Percentiles rank a stretch among this genome's conserved stretches.
Evolutionary conservation across 2,113 vertebrate species (phyloP).

Genomic region (Stercorarius parasiticus): DNA sequence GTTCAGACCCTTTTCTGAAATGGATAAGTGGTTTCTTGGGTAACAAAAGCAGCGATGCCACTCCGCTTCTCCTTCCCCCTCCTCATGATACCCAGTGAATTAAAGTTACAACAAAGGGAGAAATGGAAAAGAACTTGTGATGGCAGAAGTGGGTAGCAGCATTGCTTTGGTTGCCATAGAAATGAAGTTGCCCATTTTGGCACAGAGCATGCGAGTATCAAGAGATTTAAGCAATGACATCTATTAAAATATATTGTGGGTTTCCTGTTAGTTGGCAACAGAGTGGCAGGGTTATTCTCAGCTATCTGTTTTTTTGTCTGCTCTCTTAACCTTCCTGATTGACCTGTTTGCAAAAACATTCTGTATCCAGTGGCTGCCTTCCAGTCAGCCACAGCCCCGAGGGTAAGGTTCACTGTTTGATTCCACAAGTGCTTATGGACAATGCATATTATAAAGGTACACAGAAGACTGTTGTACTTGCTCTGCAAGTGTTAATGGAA

Average conservation of each 20-base stretch:
- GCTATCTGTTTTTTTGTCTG: not conserved
- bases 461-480: not conserved
- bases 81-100: not conserved
- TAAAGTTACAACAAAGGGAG: not conserved
- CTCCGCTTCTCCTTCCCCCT: not conserved
- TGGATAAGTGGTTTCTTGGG: not conserved
- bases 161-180: not conserved
- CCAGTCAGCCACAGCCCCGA: not conserved
- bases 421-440: constrained; percentile 6
- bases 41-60: constrained; percentile 13
- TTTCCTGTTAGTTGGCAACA: not conserved
- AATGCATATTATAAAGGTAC: not conserved
- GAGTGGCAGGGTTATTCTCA: not conserved
- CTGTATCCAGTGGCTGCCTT: not conserved
- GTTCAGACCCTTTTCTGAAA: not conserved
- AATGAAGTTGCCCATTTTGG: not conserved
- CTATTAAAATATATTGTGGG: not conserved
- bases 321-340: constrained; percentile 25
- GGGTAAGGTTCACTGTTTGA: constrained; percentile 4
- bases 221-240: not conserved
- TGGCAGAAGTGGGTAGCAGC: not conserved
- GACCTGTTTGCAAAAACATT: constrained; percentile 39
- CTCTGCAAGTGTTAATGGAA: constrained; percentile 1
- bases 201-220: not conserved
- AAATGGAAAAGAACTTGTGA: not conserved